Percentiles rank a stretch among this genome's conserved stretches.
phyloP scores from a whole-genome alignment of 64 coral and sea anemone genomes.

The Montipora foliosa region DNA sequence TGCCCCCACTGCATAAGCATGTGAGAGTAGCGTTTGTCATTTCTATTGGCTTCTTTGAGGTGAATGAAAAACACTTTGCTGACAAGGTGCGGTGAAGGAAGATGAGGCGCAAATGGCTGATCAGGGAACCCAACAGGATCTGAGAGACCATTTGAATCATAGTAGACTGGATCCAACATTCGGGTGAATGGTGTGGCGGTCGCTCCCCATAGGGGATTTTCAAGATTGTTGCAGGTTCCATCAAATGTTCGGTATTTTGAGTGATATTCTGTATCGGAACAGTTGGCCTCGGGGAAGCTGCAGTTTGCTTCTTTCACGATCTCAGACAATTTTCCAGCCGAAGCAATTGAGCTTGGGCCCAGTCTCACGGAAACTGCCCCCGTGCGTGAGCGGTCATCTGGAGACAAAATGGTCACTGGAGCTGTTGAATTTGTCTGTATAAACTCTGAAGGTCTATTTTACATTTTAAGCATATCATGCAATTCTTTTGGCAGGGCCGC shows the following conservation, averaged over 20 bases:
- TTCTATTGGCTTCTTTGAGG: constrained; percentile 31
- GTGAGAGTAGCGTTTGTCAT: constrained; percentile 66
- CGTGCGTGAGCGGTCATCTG: constrained; percentile 39
- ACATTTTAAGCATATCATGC: too few relatives aligned
- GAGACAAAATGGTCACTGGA: not conserved
- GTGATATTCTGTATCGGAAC: constrained; percentile 63
- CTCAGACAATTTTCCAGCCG: constrained; percentile 50
- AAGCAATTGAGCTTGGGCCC: constrained; percentile 59
- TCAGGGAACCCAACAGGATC: constrained; percentile 94
- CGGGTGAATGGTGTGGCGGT: constrained; percentile 77
- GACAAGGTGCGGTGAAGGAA: constrained; percentile 85
- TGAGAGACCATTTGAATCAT: constrained; percentile 74
- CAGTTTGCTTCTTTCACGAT: constrained; percentile 68
- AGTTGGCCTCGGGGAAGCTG: constrained; percentile 33
- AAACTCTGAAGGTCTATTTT: not conserved
- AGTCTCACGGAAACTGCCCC: constrained; percentile 55
- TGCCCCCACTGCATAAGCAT: constrained; percentile 99
- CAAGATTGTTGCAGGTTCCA: constrained; percentile 93
- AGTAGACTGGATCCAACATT: constrained; percentile 82
- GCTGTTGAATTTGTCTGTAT: not conserved
- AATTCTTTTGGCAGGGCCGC: too few relatives aligned
- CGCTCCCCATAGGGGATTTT: constrained; percentile 87
- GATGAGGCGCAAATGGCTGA: constrained; percentile 68
- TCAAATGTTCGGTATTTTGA: constrained; percentile 85
- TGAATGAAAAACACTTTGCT: constrained; percentile 89